Base-by-base conservation (phyloP, 2,888 invertebrate genomes). In the Brachypalpus laphriformis region DNA sequence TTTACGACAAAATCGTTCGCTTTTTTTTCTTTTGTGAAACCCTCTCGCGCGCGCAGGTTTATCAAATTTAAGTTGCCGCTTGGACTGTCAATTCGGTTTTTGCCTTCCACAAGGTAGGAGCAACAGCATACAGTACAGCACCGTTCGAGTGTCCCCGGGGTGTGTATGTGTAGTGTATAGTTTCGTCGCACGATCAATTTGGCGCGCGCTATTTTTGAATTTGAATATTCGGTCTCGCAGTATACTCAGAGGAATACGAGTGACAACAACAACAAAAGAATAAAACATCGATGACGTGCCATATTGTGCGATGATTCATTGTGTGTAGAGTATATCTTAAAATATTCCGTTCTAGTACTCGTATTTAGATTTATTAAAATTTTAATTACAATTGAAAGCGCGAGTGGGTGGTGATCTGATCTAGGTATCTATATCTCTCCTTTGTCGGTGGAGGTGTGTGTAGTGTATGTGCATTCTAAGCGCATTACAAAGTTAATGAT, bases 171-270 rank as follows among this genome's bases (percentile, higher is more conserved):
- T 51, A 40, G 57, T 49, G 66, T 80, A 25, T 75, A 42, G 61
- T 56, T 45, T 85, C 59, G 75, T 49, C 66, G 75, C 40, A 65
- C 57, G 75, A 85, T 85, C 85, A 37, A 85, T 81, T 85, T 85
- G 81, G 81, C 85, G 85, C 85, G 85, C 81, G 85, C 85, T 85
- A 81, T 85, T 85, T 85, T 85, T 70, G 81, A 85, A 85, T 85
- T 85, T 85, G 66, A 85, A 85, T 81, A 85, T 75, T 81, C 65
- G 85, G 75, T 85, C 59, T 71, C 81, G 74, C 54, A n/a, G n/a
- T 65, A 65, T 42, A 31, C 57, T 28, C 37, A n/a, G n/a, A 25
- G 63, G 20, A 68, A 77, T 51, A 54, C 56, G 42, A 61, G 54
- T 51, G 42, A 70, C 74, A 34, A 72, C 49, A 42, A 56, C 61